These are phyloP conservation scores for Ochotona curzoniae DNA, from an alignment of 2,113 vertebrate genomes.

Conservation along the genomic window DNA sequence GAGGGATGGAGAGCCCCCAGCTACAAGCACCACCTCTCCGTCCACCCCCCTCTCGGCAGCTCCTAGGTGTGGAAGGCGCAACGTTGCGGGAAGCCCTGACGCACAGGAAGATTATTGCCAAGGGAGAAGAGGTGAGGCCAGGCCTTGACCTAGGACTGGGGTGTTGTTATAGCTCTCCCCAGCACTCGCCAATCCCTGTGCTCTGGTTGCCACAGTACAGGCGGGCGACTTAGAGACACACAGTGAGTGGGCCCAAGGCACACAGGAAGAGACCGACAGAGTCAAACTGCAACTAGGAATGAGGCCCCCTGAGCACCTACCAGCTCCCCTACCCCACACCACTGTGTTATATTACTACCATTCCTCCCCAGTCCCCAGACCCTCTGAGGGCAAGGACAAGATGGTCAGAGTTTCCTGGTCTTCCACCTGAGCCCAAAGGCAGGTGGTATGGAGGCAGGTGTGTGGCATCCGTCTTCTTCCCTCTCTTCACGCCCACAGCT, in stretches of 20 bases:
- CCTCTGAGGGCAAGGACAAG: background rate
- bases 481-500: slow-evolving; percentile 83
- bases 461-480: background rate
- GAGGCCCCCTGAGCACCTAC: background rate
- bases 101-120: slow-evolving; percentile 98
- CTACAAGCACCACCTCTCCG: background rate
- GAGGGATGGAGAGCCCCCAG: background rate
- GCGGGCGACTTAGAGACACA: background rate
- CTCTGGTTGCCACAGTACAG: background rate
- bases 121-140: slow-evolving; percentile 95
- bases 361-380: background rate
- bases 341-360: background rate
- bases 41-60: slow-evolving; percentile 84
- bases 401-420: background rate
- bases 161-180: too few species aligned
- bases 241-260: background rate
- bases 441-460: background rate
- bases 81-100: slow-evolving; percentile 93
- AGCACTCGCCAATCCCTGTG: too few species aligned
- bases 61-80: slow-evolving; percentile 92
- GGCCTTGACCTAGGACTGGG: background rate
- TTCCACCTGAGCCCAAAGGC: background rate
- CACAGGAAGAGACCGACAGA: background rate
- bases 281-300: background rate
- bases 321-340: background rate